Conservation (phyloP, 92 coral and sea anemone species). For the Palythoa heliodiscus region DNA sequence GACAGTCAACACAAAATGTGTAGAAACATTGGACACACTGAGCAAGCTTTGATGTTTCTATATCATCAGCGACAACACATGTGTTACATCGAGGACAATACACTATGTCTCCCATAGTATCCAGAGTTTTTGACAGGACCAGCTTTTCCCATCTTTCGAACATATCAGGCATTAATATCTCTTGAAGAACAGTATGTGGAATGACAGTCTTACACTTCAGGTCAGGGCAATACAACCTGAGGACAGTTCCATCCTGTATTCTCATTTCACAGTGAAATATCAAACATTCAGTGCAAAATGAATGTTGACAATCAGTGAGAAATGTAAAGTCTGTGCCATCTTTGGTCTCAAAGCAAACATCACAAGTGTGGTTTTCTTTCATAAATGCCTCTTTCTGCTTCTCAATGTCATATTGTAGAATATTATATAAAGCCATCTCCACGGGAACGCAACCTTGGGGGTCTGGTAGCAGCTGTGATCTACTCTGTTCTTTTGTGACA, state of each 20-base stretch:
- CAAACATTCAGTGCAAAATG: slow-evolving; percentile 84
- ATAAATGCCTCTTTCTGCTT: slow-evolving; percentile 65
- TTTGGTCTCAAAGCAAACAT: slow-evolving; percentile 86
- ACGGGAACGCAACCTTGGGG: slow-evolving; percentile 28
- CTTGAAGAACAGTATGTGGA: slow-evolving; percentile 74
- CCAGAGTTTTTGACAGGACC: slow-evolving; percentile 76
- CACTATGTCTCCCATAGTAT: slow-evolving; percentile 80
- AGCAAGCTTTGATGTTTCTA: slow-evolving; percentile 75
- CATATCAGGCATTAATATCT: slow-evolving; percentile 66
- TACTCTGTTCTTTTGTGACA: background rate
- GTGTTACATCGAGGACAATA: slow-evolving; percentile 94
- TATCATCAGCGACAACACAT: slow-evolving; percentile 86
- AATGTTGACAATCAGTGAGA: slow-evolving; percentile 85
- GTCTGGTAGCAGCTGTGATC: background rate
- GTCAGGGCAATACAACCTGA: slow-evolving; percentile 74
- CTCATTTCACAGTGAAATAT: slow-evolving; percentile 78
- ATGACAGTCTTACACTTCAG: slow-evolving; percentile 71
- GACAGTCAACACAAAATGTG: slow-evolving; percentile 94
- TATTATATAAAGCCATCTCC: slow-evolving; percentile 69
- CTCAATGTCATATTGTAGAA: slow-evolving; percentile 84
- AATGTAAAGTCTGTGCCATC: slow-evolving; percentile 78
- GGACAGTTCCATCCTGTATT: slow-evolving; percentile 82
- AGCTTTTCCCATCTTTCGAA: slow-evolving; percentile 89
- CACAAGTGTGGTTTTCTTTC: slow-evolving; percentile 73
- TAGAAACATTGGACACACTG: slow-evolving; percentile 83